phyloP scores from a whole-genome alignment of 2,113 vertebrate genomes.

The Colius striatus region DNA sequence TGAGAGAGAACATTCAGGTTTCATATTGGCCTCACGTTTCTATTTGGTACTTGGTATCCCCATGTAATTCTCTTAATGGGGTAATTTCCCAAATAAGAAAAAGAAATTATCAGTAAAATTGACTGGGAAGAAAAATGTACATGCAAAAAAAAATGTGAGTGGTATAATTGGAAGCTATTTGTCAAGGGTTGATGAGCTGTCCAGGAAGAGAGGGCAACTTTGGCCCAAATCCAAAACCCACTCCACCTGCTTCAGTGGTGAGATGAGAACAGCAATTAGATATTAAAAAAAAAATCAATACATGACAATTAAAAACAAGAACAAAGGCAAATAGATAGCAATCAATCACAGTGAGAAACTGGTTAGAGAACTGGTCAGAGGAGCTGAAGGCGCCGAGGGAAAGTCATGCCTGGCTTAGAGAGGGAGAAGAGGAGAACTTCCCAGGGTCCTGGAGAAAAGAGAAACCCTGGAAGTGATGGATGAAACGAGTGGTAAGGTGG shows the following conservation, averaged over 20 bases:
- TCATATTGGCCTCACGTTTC: neutral
- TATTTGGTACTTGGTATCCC: neutral
- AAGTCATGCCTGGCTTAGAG: neutral
- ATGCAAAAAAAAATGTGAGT: neutral
- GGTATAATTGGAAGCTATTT: constrained; percentile 46
- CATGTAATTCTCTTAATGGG: neutral
- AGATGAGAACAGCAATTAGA: constrained; percentile 62
- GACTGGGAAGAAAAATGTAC: neutral
- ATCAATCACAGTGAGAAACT: neutral
- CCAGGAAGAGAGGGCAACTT: constrained; percentile 56
- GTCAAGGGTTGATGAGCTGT: constrained; percentile 58
- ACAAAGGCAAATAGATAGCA: constrained; percentile 33
- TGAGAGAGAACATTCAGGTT: neutral
- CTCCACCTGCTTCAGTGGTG: constrained; percentile 48
- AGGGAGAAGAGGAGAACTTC: neutral
- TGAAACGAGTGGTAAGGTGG: neutral
- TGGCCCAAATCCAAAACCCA: constrained; percentile 41
- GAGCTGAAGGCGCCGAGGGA: neutral
- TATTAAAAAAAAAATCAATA: constrained; percentile 66
- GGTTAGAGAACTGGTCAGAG: neutral
- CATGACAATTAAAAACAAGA: constrained; percentile 40
- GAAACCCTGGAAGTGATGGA: neutral
- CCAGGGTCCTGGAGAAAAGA: neutral
- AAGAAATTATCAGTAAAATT: constrained; percentile 28
- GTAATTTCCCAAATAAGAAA: neutral